Percentiles rank a stretch among this genome's conserved stretches.
Evolutionary conservation across 1,140 invertebrate species (phyloP).

Genomic region (Varroa destructor): DNA sequence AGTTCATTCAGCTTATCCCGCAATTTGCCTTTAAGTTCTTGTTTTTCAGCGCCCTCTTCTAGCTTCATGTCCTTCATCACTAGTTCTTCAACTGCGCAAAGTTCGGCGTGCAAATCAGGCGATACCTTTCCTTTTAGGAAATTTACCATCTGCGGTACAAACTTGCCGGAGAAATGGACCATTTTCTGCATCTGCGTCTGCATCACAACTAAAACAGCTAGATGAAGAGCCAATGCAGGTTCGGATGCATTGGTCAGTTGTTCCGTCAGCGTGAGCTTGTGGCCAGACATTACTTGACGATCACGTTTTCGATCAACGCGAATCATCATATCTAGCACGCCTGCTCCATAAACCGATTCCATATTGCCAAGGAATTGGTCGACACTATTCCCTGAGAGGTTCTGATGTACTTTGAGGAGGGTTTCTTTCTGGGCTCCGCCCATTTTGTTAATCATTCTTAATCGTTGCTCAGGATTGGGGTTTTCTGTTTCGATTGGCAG

Average conservation of each 20-base stretch:
- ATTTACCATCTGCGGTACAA: conserved; percentile 62
- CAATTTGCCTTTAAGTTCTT: conserved; percentile 40
- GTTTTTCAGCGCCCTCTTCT: conserved; percentile 41
- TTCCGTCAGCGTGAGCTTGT: conserved; percentile 63
- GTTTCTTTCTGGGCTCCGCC: conserved; percentile 50
- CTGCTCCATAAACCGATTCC: conserved; percentile 54
- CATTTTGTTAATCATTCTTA: conserved; percentile 44
- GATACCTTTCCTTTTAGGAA: conserved; percentile 57
- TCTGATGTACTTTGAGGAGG: conserved; percentile 40
- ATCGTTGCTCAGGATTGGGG: conserved; percentile 39
- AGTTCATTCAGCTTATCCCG: conserved; percentile 42
- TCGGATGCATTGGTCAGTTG: conserved; percentile 57
- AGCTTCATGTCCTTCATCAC: conserved; percentile 51
- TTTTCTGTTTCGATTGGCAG: conserved; percentile 31
- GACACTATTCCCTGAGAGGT: conserved; percentile 41
- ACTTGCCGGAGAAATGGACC: conserved; percentile 76
- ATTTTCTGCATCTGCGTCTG: conserved; percentile 60
- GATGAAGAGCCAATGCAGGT: conserved; percentile 66
- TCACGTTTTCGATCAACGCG: conserved; percentile 80
- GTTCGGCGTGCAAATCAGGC: conserved; percentile 48
- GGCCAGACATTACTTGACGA: conserved; percentile 55
- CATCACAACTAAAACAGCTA: conserved; percentile 64
- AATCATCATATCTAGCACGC: conserved; percentile 60
- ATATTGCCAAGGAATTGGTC: conserved; percentile 63
- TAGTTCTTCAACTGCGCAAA: conserved; percentile 59